Evolutionary conservation across 2,888 invertebrate species (phyloP).

Genomic region (Prionchulus punctatus): DNA sequence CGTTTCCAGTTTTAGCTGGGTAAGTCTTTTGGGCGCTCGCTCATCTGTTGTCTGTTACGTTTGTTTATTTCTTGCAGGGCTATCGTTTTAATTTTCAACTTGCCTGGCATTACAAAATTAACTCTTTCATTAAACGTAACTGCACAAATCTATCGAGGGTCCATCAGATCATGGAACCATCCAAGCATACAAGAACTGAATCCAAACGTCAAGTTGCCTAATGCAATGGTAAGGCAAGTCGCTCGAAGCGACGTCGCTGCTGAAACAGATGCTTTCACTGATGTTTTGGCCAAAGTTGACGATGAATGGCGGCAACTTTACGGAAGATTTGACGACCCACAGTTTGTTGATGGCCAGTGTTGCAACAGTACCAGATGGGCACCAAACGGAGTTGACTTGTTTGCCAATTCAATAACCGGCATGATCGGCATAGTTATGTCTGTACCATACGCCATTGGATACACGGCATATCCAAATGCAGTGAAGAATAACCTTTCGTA

Average conservation of each 20-base stretch:
- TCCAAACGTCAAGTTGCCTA: background rate
- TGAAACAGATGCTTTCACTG: background rate
- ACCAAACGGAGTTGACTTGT: background rate
- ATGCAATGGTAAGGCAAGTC: background rate
- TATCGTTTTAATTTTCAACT: background rate
- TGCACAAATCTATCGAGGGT: background rate
- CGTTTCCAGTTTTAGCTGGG: too few relatives aligned
- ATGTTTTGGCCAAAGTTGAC: too few relatives aligned
- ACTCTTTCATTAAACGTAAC: background rate
- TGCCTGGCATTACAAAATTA: background rate
- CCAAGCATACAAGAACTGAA: background rate
- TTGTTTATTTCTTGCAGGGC: too few relatives aligned
- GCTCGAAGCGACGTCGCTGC: background rate
- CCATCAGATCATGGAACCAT: background rate
- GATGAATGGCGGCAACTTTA: background rate
- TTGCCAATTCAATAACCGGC: background rate
- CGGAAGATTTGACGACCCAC: background rate
- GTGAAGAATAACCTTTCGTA: too few relatives aligned
- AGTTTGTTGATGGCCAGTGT: background rate
- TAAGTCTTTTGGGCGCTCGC: too few relatives aligned
- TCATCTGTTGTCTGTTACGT: too few relatives aligned
- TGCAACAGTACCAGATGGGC: background rate
- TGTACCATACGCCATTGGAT: background rate
- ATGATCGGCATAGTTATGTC: background rate
- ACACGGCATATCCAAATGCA: too few relatives aligned